Base-by-base conservation (phyloP, 2,113 vertebrate genomes). In the Myxocyprinus asiaticus region DNA sequence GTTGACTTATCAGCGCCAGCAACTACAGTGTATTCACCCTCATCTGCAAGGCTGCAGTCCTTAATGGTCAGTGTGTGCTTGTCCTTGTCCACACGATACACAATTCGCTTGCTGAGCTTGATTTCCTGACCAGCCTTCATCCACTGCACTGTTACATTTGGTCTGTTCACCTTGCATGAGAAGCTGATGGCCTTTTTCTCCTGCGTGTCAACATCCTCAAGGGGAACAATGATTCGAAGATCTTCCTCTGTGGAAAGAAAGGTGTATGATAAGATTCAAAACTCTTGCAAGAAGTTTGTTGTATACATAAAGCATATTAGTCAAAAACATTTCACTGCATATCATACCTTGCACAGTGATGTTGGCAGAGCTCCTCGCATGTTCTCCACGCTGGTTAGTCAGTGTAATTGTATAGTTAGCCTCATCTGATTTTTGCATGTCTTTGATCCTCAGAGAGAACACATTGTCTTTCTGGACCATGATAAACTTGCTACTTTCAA, bases 111-210 rank as follows among this genome's bases (percentile, higher is more conserved):
- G 91, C 82, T 92, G 59, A 98, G 90, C 9, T 85, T 43, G 63
- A 99, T 90, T 88, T 98, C 98, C 89, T 96, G 91, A 10, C 96
- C 96, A 44, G 90, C 96, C 90, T 93, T 99, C 85, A 95, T 94
- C 98, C 98, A 99, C 63, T 94, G 95, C 56, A 99, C 89, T 0
- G 93, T 99, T 69, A 93, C 95, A 17, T 96, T 96, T 72, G 91
- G 94, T 83, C 94, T 92, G 88, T 98, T 99, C 70, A 99, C 97
- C 90, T 99, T 99, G 84, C 98, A 99, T 86, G 95, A 95, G 93
- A 99, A 99, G 61, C 93, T 96, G 81, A 96, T 92, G 0, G 95
- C 93, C 81, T 94, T 98, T 91, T 98, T 99, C 88, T 99, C 98
- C 92, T 97, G 97, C 33, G 98, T 98, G 90, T 99, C 97, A 65